These are phyloP conservation scores for Stenodera caucasica DNA, from an alignment of 2,888 invertebrate species.

Conservation along the genomic window DNA sequence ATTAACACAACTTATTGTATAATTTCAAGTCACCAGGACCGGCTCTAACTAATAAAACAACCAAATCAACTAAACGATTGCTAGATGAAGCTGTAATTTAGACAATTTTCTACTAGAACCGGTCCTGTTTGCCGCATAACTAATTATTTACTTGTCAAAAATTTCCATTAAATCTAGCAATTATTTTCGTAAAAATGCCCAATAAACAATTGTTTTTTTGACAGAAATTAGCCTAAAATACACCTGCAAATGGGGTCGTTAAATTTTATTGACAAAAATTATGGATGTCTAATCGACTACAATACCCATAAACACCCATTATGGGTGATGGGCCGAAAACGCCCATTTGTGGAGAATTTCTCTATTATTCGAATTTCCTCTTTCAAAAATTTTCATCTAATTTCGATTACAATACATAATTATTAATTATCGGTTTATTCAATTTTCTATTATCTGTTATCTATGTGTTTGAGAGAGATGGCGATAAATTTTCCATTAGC, in stretches of 20 bases:
- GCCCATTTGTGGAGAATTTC: neutral
- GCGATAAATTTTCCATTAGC: slow-evolving; percentile 46
- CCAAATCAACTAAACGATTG: no score
- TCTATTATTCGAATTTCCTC: no score
- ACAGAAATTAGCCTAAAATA: slow-evolving; percentile 30
- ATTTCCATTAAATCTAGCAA: neutral
- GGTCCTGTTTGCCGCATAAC: no score
- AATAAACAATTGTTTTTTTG: no score
- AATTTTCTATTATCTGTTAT: neutral
- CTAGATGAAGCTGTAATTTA: no score
- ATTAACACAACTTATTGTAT: slow-evolving; percentile 9
- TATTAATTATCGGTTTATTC: neutral
- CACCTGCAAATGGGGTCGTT: slow-evolving; percentile 34
- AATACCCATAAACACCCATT: neutral
- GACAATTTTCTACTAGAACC: no score
- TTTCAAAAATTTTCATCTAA: neutral
- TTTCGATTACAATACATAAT: neutral
- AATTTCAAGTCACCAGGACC: no score
- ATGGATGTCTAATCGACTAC: neutral
- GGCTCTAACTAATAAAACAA: no score
- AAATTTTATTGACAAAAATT: slow-evolving; percentile 35
- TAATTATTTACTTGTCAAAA: no score
- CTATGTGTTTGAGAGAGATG: slow-evolving; percentile 12
- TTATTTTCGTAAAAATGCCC: no score
- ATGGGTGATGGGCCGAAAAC: neutral